Percentiles rank a stretch among this genome's conserved stretches.
phyloP scores from a whole-genome alignment of 2,113 vertebrate species.

The Colistium nudipinnis region DNA sequence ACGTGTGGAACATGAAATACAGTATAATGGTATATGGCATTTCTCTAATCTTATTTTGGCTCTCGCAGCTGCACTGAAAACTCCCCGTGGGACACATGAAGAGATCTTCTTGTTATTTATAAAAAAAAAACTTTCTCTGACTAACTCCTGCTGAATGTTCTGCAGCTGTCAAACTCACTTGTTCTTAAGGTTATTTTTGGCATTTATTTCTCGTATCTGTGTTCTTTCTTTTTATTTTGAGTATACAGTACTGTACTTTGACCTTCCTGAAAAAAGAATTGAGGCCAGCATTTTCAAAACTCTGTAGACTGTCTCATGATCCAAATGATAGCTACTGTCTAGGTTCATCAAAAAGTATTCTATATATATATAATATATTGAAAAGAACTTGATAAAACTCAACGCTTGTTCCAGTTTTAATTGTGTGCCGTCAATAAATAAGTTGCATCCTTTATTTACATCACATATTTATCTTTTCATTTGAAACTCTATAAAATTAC shows the following conservation, averaged over 20 bases:
- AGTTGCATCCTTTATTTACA: conserved; percentile 65
- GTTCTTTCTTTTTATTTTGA: conserved; percentile 11
- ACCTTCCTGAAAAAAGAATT: conserved; percentile 14
- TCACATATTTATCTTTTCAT: conserved; percentile 37
- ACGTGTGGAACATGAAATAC: conserved; percentile 5
- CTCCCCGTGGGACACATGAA: conserved; percentile 42
- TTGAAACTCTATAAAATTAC: conserved; percentile 51
- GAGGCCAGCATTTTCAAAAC: background rate
- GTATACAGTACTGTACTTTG: background rate
- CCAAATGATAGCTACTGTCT: no score
- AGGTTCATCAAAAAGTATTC: no score
- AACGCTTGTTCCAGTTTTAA: conserved; percentile 15
- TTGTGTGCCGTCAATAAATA: conserved; percentile 47
- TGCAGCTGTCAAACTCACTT: conserved; percentile 39
- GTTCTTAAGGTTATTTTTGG: conserved; percentile 60
- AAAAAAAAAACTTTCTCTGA: conserved; percentile 29
- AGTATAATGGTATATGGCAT: conserved; percentile 11
- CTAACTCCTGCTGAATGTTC: conserved; percentile 17
- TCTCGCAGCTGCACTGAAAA: conserved; percentile 40
- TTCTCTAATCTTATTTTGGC: conserved; percentile 23
- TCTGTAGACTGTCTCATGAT: background rate
- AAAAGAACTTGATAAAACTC: background rate
- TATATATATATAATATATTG: background rate
- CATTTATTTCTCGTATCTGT: conserved; percentile 20
- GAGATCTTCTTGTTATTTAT: conserved; percentile 51